phyloP scores from a whole-genome alignment of 2,888 invertebrate species.

The Watsonalla cultraria region DNA sequence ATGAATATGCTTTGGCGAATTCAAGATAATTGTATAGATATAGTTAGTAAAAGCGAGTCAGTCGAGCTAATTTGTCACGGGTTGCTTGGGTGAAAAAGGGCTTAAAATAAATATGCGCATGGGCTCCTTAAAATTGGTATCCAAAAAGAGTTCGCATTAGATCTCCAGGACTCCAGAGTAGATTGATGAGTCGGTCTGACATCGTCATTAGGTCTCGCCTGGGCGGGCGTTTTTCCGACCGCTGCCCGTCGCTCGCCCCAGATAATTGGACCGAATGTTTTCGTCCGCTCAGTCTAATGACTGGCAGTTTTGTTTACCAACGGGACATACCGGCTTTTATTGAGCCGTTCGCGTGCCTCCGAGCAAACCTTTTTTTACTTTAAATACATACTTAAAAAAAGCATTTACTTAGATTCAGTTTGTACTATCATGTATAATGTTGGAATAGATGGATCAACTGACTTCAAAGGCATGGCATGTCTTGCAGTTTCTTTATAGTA shows the following conservation, averaged over 20 bases:
- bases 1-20: background rate
- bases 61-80: background rate
- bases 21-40: background rate
- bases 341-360: slow-evolving; percentile 58
- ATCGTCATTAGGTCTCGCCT: slow-evolving; percentile 67
- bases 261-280: slow-evolving; percentile 74
- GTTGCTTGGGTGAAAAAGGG: background rate
- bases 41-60: background rate
- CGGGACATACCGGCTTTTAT: slow-evolving; percentile 64
- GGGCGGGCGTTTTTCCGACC: slow-evolving; percentile 54
- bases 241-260: slow-evolving; percentile 28
- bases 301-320: slow-evolving; percentile 72
- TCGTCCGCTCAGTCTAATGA: slow-evolving; percentile 68
- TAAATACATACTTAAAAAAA: background rate
- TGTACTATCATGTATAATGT: slow-evolving; percentile 4
- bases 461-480: too few relatives aligned
- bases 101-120: background rate
- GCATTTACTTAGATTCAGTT: slow-evolving; percentile 6
- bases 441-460: too few relatives aligned
- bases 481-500: too few relatives aligned
- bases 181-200: slow-evolving; percentile 70
- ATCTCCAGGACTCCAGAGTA: slow-evolving; percentile 44
- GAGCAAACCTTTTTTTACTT: slow-evolving; percentile 19
- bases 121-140: background rate
- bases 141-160: background rate